These are phyloP conservation scores for Eumaeus atala DNA, from an alignment of 1,140 invertebrate genomes.

Conservation along the genomic window DNA sequence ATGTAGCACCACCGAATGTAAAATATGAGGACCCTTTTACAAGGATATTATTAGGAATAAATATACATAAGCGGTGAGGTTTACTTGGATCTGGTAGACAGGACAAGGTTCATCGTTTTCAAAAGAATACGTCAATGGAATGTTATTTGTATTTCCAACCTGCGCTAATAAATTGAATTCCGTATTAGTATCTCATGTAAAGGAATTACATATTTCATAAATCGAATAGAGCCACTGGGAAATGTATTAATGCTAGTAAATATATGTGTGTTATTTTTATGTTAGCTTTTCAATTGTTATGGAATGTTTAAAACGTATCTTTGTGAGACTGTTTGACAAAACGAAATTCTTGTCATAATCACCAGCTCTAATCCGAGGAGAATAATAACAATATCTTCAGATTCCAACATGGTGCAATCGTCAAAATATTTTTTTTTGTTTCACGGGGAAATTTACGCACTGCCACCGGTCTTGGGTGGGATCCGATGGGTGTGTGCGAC, in stretches of 20 bases:
- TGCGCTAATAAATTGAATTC: constrained; percentile 9
- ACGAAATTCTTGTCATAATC: too few relatives aligned
- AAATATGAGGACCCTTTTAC: constrained; percentile 56
- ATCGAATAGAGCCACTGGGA: constrained; percentile 8
- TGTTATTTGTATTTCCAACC: constrained; percentile 10
- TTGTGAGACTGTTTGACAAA: too few relatives aligned
- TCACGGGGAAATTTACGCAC: too few relatives aligned
- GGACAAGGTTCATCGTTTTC: constrained; percentile 40
- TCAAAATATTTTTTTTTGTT: too few relatives aligned
- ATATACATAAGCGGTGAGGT: constrained; percentile 66
- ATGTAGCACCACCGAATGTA: constrained; percentile 63
- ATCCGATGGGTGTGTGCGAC: too few relatives aligned
- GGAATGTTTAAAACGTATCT: too few relatives aligned
- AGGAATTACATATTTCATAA: constrained; percentile 5
- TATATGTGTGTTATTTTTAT: too few relatives aligned
- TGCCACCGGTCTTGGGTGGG: too few relatives aligned
- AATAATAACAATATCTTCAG: too few relatives aligned
- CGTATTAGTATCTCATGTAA: constrained; percentile 7
- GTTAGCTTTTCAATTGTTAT: too few relatives aligned
- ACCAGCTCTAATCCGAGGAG: too few relatives aligned
- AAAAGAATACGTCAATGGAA: constrained; percentile 12
- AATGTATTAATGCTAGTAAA: not conserved
- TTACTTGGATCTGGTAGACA: constrained; percentile 49
- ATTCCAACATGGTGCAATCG: too few relatives aligned
- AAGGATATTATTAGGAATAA: constrained; percentile 64